These are phyloP conservation scores for Drosophila teissieri DNA, from an alignment of 1,140 invertebrate species.

Conservation along the genomic window DNA sequence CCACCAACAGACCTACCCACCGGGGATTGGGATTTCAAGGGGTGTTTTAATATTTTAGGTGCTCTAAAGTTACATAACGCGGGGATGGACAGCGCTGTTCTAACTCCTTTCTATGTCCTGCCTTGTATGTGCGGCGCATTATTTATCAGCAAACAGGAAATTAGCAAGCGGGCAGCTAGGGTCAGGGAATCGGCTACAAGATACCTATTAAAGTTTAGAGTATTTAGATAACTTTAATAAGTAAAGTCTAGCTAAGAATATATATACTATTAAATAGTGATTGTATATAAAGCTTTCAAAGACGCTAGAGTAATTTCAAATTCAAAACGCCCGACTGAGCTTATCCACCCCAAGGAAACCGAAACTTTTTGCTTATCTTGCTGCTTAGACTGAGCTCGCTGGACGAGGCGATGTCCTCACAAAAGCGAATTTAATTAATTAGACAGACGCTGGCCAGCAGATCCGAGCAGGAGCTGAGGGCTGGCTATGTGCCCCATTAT, in stretches of 20 bases:
- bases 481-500: conserved; percentile 28
- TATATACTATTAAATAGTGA: not conserved
- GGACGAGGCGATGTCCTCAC: conserved; percentile 49
- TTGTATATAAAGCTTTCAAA: not conserved
- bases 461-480: conserved; percentile 8
- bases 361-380: conserved; percentile 75
- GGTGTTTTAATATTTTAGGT: conserved; percentile 81
- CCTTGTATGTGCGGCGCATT: conserved; percentile 47
- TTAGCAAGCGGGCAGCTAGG: conserved; percentile 46
- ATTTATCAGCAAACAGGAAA: conserved; percentile 83
- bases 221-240: not conserved
- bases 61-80: conserved; percentile 77
- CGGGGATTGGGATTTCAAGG: conserved; percentile 39
- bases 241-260: not conserved
- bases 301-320: not conserved
- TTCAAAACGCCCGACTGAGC: not conserved
- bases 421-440: conserved; percentile 81
- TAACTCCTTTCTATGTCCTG: conserved; percentile 27
- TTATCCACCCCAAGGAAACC: not conserved
- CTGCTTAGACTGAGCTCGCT: conserved; percentile 67
- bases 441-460: conserved; percentile 45
- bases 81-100: conserved; percentile 32
- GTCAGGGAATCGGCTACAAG: not conserved
- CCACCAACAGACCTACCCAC: conserved; percentile 7
- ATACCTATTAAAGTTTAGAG: not conserved